Conservation (phyloP, 2,113 vertebrate species). For the Poeciliopsis retropinna region DNA sequence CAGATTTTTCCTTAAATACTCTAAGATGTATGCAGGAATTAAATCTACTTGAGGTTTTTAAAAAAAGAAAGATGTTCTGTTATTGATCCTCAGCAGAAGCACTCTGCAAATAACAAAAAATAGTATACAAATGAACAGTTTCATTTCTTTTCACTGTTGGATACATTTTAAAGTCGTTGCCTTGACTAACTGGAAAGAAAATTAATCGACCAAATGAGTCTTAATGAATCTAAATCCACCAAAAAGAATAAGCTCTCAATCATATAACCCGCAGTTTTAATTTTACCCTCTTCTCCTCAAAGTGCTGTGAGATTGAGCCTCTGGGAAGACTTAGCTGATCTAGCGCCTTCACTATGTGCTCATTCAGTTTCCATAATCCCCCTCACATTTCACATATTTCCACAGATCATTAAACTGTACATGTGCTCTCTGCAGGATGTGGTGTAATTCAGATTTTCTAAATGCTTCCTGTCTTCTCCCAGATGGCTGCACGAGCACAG, state of each 20-base stretch:
- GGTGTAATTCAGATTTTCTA: constrained; percentile 14
- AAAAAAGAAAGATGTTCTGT: too few relatives aligned
- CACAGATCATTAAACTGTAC: constrained; percentile 33
- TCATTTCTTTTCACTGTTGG: not conserved
- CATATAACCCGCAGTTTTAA: constrained; percentile 51
- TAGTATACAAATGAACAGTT: not conserved
- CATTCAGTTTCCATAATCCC: constrained; percentile 49
- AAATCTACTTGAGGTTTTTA: not conserved
- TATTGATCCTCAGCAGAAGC: too few relatives aligned
- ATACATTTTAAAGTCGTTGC: not conserved
- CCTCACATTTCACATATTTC: constrained; percentile 55
- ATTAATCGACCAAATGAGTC: constrained; percentile 42
- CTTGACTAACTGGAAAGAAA: constrained; percentile 34
- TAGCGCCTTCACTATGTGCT: constrained; percentile 32
- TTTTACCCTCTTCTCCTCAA: constrained; percentile 42
- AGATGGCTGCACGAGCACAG: constrained; percentile 2
- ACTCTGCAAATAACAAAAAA: too few relatives aligned
- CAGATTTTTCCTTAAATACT: constrained; percentile 32
- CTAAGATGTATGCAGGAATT: constrained; percentile 2
- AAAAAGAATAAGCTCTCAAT: constrained; percentile 58
- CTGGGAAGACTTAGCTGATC: constrained; percentile 54
- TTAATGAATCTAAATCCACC: constrained; percentile 62
- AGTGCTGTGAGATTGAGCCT: constrained; percentile 46
- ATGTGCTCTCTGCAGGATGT: constrained; percentile 32
- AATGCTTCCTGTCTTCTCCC: constrained; percentile 21